A percentile compares a stretch with the other conserved stretches of the same genome.
phyloP scores from a whole-genome alignment of 1,140 invertebrate species.

The Chironomus striatipennis region DNA sequence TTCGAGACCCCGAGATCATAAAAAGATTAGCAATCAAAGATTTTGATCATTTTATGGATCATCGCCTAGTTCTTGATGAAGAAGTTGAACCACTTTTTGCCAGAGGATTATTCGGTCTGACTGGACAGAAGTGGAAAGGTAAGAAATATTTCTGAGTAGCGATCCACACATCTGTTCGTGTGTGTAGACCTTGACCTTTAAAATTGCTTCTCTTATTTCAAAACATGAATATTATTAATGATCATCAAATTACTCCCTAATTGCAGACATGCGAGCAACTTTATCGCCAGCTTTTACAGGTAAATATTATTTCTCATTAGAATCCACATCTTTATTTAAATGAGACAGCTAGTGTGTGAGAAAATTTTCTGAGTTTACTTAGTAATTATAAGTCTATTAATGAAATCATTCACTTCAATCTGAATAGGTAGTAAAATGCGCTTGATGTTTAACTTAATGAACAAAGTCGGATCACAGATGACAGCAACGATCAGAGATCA shows the following conservation, averaged over 20 bases:
- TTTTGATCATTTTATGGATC: conserved; percentile 55
- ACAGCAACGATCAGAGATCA: neutral
- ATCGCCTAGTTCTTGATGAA: conserved; percentile 40
- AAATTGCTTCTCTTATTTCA: no score
- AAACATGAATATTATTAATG: neutral
- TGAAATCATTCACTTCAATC: conserved; percentile 2
- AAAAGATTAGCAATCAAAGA: conserved; percentile 52
- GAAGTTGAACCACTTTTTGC: conserved; percentile 45
- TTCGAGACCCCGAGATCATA: conserved; percentile 52
- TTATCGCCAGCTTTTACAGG: conserved; percentile 40
- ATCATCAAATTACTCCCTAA: neutral
- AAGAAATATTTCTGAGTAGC: neutral
- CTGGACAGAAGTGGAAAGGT: conserved; percentile 45
- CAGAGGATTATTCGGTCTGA: conserved; percentile 45
- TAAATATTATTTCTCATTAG: conserved; percentile 3
- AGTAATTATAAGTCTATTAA: neutral
- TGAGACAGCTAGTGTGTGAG: no score
- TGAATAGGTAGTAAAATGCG: conserved; percentile 26
- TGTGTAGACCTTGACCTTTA: no score
- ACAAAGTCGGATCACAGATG: neutral
- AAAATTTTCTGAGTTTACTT: no score
- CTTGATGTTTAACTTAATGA: conserved; percentile 24
- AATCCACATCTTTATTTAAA: neutral
- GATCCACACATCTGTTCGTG: no score
- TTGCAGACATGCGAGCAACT: conserved; percentile 44